Percentiles rank a stretch among this genome's conserved stretches.
Conservation (phyloP, 1,140 invertebrate species). For the Stegodyphus mimosarum region DNA sequence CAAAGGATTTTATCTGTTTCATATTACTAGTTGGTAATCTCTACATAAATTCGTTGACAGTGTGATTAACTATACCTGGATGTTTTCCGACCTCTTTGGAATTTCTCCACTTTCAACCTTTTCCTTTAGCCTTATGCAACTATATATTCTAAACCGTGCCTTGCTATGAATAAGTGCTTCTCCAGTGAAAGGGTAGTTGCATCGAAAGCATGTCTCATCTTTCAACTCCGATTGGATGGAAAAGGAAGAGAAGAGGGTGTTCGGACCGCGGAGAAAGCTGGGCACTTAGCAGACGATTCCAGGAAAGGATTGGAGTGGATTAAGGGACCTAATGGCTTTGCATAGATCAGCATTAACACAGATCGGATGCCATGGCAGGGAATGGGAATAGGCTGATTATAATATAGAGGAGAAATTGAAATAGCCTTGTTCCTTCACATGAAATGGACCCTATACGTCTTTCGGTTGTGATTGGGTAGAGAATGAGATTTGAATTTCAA, state of each 20-base stretch:
- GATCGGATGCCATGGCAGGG: constrained; percentile 7
- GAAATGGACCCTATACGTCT: constrained; percentile 1
- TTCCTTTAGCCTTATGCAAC: too few relatives aligned
- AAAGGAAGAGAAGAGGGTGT: constrained; percentile 15
- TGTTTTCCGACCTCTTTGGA: too few relatives aligned
- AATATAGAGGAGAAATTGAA: constrained; percentile 12
- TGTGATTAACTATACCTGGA: too few relatives aligned
- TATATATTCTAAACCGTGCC: neutral
- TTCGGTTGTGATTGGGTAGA: neutral
- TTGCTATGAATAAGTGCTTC: constrained; percentile 48
- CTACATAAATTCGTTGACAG: too few relatives aligned
- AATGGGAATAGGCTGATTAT: constrained; percentile 47
- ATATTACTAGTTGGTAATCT: too few relatives aligned
- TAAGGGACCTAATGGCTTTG: constrained; percentile 53
- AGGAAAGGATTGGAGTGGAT: constrained; percentile 52
- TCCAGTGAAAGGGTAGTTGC: constrained; percentile 16
- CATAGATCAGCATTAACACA: constrained; percentile 57
- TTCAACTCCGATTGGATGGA: constrained; percentile 29
- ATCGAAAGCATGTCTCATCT: constrained; percentile 33
- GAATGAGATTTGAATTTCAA: neutral
- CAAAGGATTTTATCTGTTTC: too few relatives aligned
- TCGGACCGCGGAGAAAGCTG: constrained; percentile 17
- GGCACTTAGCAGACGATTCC: constrained; percentile 53
- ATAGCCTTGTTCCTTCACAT: constrained; percentile 1
- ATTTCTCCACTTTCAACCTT: too few relatives aligned